Base-by-base conservation (phyloP, 2,113 vertebrate species). In the Tychaedon coryphoeus region DNA sequence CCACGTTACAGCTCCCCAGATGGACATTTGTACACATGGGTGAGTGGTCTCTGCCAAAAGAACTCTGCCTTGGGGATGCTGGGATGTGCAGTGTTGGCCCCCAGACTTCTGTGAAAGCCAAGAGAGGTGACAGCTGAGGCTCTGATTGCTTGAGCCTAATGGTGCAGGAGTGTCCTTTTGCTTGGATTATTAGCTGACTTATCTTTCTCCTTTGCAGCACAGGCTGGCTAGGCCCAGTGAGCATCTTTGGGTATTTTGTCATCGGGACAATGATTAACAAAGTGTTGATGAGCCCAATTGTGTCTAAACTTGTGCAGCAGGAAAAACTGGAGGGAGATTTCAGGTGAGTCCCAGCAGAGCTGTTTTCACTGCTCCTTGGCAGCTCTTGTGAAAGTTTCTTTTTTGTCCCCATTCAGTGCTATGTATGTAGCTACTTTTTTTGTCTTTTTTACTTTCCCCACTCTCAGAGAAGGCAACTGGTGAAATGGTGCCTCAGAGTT, bases 271-370 rank as follows among this genome's bases (percentile, higher is more conserved):
- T 99, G 6, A 76, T 98, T 97, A 99, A 99, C 96, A 99, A 98
- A 96, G 78, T 98, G 36, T 95, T 99, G 54, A 99, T 99, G 98
- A 98, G 99, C 36, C 99, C 99, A 7, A 99, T 99, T 61, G 98
- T 99, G 86, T 98, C 98, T 3, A 99, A 98, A 81, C 97, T 99
- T 92, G 98, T 99, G 76, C 98, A 99, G 70, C 99, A 99, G 93
- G 99, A 99, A 95, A 99, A 99, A 92, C 98, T 99, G 89, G 99
- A 99, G 60, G 99, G 99, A 22, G 98, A 99, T 96, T 99, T 99
- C 97, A 99, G 99, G 99, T 98, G 65, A 95, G 97, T 97, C 54
- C 8, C 29, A 48, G 51, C 29, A 72, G 45, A 69, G 16, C 28
- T 75, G 0, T 85, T 95, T 92, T 93, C 48, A 6, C 17, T 69